Conservation (phyloP, 2,113 vertebrate species). For the Pagrus major region DNA sequence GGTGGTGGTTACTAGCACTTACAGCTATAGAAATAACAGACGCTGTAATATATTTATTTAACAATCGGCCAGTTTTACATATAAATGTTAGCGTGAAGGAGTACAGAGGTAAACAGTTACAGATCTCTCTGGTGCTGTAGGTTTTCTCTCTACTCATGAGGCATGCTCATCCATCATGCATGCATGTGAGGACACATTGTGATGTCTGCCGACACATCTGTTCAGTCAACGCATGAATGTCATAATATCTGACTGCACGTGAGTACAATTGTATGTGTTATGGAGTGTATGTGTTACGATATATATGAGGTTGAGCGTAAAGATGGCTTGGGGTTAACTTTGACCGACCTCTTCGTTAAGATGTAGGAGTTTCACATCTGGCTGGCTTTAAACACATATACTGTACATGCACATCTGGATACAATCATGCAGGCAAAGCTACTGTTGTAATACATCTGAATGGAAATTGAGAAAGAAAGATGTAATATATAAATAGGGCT, state of each 20-base stretch:
- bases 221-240: not conserved
- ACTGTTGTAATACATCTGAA: not conserved
- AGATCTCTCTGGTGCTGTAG: not conserved
- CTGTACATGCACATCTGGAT: not conserved
- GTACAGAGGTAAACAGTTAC: not conserved
- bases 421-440: not conserved
- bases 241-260: constrained; percentile 7
- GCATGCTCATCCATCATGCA: not conserved
- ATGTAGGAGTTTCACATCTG: not conserved
- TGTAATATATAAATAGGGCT: not conserved
- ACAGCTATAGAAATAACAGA: not conserved
- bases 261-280: not conserved
- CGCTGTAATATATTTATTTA: not conserved
- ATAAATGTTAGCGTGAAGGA: not conserved
- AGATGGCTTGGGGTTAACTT: constrained; percentile 10
- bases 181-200: constrained; percentile 8
- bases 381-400: not conserved
- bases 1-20: not conserved
- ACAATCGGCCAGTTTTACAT: not conserved
- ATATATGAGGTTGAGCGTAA: not conserved
- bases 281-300: not conserved
- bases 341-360: not conserved
- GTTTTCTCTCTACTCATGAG: not conserved
- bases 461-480: not conserved
- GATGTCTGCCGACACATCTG: constrained; percentile 31